Evolutionary conservation across 2,113 vertebrate genomes (phyloP).

Genomic region (Mola mola): DNA sequence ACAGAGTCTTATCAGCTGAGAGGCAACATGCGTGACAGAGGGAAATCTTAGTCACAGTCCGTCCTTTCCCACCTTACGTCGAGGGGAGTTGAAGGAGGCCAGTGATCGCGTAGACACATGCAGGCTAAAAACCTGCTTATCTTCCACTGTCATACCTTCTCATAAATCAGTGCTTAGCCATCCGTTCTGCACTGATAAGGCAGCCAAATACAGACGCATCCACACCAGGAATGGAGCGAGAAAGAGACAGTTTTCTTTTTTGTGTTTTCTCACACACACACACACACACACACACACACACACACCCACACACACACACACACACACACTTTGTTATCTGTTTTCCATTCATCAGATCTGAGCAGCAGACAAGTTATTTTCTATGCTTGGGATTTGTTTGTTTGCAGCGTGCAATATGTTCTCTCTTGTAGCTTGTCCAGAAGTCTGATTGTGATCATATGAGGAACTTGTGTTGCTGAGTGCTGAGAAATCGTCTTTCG

Average conservation of each 20-base stretch:
- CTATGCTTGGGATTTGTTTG: constrained; percentile 23
- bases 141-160: constrained; percentile 60
- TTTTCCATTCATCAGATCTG: constrained; percentile 63
- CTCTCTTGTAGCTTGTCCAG: constrained; percentile 49
- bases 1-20: constrained; percentile 42
- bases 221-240: constrained; percentile 43
- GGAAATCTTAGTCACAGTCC: constrained; percentile 55
- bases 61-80: constrained; percentile 38
- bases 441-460: constrained; percentile 56
- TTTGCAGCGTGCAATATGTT: constrained; percentile 54
- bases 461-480: constrained; percentile 21
- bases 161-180: constrained; percentile 67
- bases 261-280: constrained; percentile 14
- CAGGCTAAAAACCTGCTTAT: constrained; percentile 68
- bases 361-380: constrained; percentile 41
- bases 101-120: constrained; percentile 52
- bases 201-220: constrained; percentile 49
- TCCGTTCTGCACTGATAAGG: constrained; percentile 69
- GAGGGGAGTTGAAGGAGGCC: constrained; percentile 46
- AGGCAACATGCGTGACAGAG: constrained; percentile 63
- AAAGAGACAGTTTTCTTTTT: constrained; percentile 11
- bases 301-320: constrained; percentile 12
- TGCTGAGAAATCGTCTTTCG: constrained; percentile 15
- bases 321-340: constrained; percentile 54
- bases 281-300: constrained; percentile 24